phyloP scores from a whole-genome alignment of 2,888 invertebrate genomes.

The Dioctria linearis region DNA sequence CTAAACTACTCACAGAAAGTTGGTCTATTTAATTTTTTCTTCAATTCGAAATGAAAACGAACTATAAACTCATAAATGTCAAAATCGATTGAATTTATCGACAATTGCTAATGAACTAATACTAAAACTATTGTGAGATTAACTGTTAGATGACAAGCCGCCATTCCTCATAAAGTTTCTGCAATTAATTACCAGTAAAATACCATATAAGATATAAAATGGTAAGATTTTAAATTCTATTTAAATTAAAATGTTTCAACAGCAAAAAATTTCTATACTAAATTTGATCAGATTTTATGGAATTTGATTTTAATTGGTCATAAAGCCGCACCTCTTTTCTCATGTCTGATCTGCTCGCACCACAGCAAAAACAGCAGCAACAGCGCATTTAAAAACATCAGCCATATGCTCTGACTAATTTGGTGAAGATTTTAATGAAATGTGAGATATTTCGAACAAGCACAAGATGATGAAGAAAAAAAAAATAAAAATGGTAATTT shows the following conservation, averaged over 20 bases:
- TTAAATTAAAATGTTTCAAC: not conserved
- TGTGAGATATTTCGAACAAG: conserved; percentile 43
- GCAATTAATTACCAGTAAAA: too few relatives aligned
- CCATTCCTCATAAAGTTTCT: too few relatives aligned
- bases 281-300: conserved; percentile 37
- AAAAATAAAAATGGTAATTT: not conserved
- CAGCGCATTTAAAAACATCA: not conserved
- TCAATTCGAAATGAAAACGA: too few relatives aligned
- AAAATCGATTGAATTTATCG: too few relatives aligned
- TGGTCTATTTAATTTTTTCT: too few relatives aligned
- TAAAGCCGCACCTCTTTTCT: conserved; percentile 26
- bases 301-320: conserved; percentile 48
- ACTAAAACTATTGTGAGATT: conserved; percentile 26
- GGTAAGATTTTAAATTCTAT: not conserved
- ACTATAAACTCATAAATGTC: too few relatives aligned
- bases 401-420: conserved; percentile 29
- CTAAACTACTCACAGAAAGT: too few relatives aligned
- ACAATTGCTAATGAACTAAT: not conserved
- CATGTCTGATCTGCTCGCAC: not conserved
- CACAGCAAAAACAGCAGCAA: conserved; percentile 2
- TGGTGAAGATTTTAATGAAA: conserved; percentile 47
- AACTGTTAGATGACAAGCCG: conserved; percentile 12
- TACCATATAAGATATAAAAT: not conserved
- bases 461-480: not conserved
- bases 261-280: not conserved